phyloP scores from a whole-genome alignment of 2,113 vertebrate species.

The Proteles cristata region DNA sequence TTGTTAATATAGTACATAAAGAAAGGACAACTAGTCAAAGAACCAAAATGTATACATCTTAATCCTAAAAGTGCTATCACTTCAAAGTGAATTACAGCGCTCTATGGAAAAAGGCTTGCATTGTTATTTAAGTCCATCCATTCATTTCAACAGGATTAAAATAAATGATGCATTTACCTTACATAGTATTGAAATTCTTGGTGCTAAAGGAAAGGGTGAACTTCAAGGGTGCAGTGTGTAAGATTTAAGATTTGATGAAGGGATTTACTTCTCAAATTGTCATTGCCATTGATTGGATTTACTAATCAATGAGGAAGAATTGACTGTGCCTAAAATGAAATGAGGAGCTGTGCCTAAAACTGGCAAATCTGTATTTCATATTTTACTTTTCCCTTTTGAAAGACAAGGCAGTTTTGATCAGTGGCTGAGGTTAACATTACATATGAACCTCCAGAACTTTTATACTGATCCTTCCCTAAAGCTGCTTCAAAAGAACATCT shows the following conservation, averaged over 20 bases:
- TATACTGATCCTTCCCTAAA: background rate
- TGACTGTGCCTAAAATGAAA: too few species aligned
- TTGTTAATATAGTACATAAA: constrained; percentile 60
- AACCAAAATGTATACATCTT: constrained; percentile 63
- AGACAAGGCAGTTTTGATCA: constrained; percentile 37
- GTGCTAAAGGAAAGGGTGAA: constrained; percentile 25
- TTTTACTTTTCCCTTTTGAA: constrained; percentile 54
- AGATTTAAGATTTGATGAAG: constrained; percentile 60
- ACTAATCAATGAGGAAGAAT: constrained; percentile 71
- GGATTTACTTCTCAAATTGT: constrained; percentile 78
- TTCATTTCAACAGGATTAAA: constrained; percentile 76
- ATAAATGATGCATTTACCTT: constrained; percentile 65
- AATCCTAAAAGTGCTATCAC: constrained; percentile 58
- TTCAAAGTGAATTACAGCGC: constrained; percentile 64
- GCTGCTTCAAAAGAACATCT: background rate
- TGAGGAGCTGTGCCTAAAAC: constrained; percentile 62
- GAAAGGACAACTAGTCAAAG: constrained; percentile 54
- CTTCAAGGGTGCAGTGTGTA: constrained; percentile 37
- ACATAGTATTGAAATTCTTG: background rate
- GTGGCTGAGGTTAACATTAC: background rate
- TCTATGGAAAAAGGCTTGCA: constrained; percentile 16
- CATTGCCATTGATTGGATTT: constrained; percentile 79
- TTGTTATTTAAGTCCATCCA: constrained; percentile 64
- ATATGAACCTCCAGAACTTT: background rate
- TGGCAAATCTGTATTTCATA: constrained; percentile 74